Percentiles rank a stretch among this genome's conserved stretches.
Evolutionary conservation across 2,797 vertebrate genomes (phyloP).

Genomic region (Poecilia picta): DNA sequence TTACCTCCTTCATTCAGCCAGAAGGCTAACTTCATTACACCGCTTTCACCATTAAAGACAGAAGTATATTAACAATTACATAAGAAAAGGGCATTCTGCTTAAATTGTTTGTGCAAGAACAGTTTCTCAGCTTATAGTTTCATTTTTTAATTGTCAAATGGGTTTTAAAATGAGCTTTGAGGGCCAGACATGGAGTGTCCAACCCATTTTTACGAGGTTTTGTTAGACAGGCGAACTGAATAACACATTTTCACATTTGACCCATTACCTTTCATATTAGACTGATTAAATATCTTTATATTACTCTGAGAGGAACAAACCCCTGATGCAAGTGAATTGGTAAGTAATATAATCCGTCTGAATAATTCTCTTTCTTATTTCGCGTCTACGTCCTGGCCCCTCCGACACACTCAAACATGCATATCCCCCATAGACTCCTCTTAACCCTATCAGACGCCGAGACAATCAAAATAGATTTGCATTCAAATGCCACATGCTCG

Average conservation of each 20-base stretch:
- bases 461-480: slow-evolving; percentile 82
- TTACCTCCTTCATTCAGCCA: background rate
- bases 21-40: background rate
- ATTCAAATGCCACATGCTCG: slow-evolving; percentile 79
- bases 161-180: background rate
- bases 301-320: slow-evolving; percentile 57
- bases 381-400: slow-evolving; percentile 33
- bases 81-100: background rate
- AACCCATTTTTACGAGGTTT: background rate
- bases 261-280: slow-evolving; percentile 55
- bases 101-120: background rate
- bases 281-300: slow-evolving; percentile 65
- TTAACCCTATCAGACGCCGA: slow-evolving; percentile 76
- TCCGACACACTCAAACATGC: slow-evolving; percentile 57
- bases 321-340: slow-evolving; percentile 66
- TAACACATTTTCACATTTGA: slow-evolving; percentile 45
- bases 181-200: background rate
- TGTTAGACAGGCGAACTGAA: background rate
- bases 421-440: slow-evolving; percentile 76
- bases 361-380: slow-evolving; percentile 64
- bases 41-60: background rate
- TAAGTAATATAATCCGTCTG: slow-evolving; percentile 65
- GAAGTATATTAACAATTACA: background rate
- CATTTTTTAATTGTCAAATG: background rate
- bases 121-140: background rate